Evolutionary conservation across 2,888 invertebrate species (phyloP), one percentile per base, ranked within the genome.

Genomic region (Biston stratarius): DNA sequence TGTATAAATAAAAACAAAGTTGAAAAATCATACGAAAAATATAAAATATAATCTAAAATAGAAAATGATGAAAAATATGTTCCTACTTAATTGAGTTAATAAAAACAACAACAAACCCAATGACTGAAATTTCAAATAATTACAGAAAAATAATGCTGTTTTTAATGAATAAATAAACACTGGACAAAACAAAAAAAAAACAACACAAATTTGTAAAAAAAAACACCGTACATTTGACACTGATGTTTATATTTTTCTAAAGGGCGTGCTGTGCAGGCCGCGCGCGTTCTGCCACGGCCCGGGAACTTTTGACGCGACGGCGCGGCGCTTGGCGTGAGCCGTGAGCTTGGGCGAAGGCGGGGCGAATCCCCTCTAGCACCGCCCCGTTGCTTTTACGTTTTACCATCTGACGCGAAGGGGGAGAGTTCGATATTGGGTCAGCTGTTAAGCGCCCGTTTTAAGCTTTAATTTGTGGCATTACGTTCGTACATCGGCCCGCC

Each of bases 401-500:
- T 89, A 88, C 87, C 83, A 71, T 88, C 87, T 88, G 88, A 88
- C 82, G 80, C 76, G 76, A 79, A 75, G 74, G 73, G 74, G 75
- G 70, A 60, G 59, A 72, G 74, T 87, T 91, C 91, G 91, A 91
- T 92, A 91, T 90, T 93, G 93, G 92, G 93, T 93, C 92, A 93
- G 92, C 91, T 92, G 93, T 92, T 93, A 93, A 93, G 89, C 92
- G 90, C 84, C 89, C 92, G 90, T 88, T 93, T 93, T 93, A 93
- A 93, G 93, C 93, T 93, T 93, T 93, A 93, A 93, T 93, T 93
- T 93, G 93, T 93, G 93, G 93, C 87, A 91, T 92, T 91, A 92
- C 85, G 88, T 84, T 84, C 84, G 81, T 82, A 84, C 88, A 85
- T 86, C 83, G 83, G 81, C 84, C 85, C 84, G 84, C 88, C 89